phyloP scores from a whole-genome alignment of 1,140 invertebrate genomes.

The Drosophila azteca region DNA sequence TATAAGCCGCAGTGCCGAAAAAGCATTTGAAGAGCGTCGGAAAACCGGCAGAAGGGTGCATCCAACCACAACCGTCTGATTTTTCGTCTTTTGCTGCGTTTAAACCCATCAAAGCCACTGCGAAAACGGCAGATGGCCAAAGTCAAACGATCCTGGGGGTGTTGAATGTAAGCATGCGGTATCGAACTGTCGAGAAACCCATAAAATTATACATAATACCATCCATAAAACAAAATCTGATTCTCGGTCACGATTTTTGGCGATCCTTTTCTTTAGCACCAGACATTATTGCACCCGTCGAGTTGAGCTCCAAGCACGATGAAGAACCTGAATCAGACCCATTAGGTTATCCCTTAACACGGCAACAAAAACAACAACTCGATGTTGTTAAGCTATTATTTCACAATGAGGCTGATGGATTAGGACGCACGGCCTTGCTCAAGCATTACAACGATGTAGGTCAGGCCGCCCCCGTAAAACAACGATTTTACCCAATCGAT shows the following conservation, averaged over 20 bases:
- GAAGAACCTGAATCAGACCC: not conserved
- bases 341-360: not conserved
- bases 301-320: not conserved
- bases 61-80: not conserved
- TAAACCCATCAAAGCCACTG: too few species aligned
- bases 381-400: not conserved
- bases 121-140: too few species aligned
- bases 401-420: not conserved
- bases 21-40: not conserved
- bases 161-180: too few species aligned
- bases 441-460: conserved; percentile 7
- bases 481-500: not conserved
- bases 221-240: too few species aligned
- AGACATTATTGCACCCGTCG: not conserved
- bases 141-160: too few species aligned
- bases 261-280: too few species aligned
- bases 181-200: too few species aligned
- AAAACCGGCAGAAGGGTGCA: conserved; percentile 12
- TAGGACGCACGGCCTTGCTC: not conserved
- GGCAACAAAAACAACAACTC: not conserved
- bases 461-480: not conserved
- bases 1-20: not conserved
- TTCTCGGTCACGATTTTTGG: too few species aligned
- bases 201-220: too few species aligned
- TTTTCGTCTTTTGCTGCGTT: too few species aligned